phyloP scores from a whole-genome alignment of 2,888 invertebrate species.

The Apamea monoglypha region DNA sequence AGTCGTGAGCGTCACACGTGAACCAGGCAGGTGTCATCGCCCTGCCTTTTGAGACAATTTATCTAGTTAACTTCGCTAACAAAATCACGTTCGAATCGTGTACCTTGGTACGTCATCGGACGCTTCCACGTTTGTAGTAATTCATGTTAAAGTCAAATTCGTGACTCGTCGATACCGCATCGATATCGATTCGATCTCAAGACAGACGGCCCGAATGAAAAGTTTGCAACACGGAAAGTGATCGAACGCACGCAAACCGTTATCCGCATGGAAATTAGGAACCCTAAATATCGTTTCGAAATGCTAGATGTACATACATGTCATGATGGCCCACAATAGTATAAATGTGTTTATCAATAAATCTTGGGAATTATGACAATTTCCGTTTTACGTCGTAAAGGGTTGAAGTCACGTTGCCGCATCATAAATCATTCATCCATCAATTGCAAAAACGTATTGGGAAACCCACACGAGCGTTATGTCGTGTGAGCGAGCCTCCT shows the following conservation, averaged over 20 bases:
- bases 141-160: constrained; percentile 78
- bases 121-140: constrained; percentile 61
- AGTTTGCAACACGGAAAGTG: constrained; percentile 86
- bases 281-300: constrained; percentile 73
- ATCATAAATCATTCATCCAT: constrained; percentile 68
- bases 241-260: constrained; percentile 83
- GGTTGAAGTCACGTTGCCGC: constrained; percentile 63
- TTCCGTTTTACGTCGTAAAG: constrained; percentile 58
- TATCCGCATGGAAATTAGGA: constrained; percentile 81
- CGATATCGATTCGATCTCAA: constrained; percentile 86
- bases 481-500: constrained; percentile 32
- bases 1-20: constrained; percentile 61
- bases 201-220: constrained; percentile 83
- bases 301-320: constrained; percentile 71
- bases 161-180: constrained; percentile 83
- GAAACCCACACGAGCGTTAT: constrained; percentile 44
- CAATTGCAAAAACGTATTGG: constrained; percentile 66
- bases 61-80: constrained; percentile 69
- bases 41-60: constrained; percentile 68
- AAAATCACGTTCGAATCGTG: constrained; percentile 69
- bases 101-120: constrained; percentile 69
- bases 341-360: constrained; percentile 68
- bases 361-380: constrained; percentile 66
- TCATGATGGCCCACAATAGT: constrained; percentile 66
- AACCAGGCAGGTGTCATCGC: constrained; percentile 66